phyloP scores from a whole-genome alignment of 2,797 vertebrate genomes.

The Trachurus trachurus region DNA sequence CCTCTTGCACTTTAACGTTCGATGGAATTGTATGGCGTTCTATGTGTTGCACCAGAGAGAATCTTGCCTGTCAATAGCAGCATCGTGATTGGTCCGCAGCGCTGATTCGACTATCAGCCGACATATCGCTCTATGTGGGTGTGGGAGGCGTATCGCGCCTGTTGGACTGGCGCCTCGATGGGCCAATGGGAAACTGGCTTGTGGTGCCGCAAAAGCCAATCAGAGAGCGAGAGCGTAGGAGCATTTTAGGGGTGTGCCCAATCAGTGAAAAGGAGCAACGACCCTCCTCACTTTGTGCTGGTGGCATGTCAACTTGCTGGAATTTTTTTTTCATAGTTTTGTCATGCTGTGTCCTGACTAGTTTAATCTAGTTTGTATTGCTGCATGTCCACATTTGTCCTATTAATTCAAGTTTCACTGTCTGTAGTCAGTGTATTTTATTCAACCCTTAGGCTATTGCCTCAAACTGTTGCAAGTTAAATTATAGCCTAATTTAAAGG shows the following conservation, averaged over 20 bases:
- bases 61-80: conserved; percentile 46
- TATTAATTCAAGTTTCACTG: background rate
- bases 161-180: conserved; percentile 42
- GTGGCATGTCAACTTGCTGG: conserved; percentile 3
- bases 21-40: rapidly evolving
- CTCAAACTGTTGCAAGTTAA: background rate
- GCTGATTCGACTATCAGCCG: conserved; percentile 88
- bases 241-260: conserved; percentile 81
- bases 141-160: background rate
- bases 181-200: background rate
- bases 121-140: conserved; percentile 68
- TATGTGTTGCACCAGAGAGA: background rate
- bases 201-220: conserved; percentile 51
- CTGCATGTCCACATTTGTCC: rapidly evolving
- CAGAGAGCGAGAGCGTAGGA: background rate
- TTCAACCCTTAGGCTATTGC: background rate
- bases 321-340: background rate
- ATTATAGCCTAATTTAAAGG: background rate
- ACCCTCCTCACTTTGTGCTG: conserved; percentile 34
- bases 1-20: conserved; percentile 29
- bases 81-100: conserved; percentile 67
- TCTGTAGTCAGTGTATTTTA: background rate
- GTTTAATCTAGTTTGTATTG: background rate
- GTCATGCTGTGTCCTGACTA: background rate
- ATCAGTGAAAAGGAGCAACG: conserved; percentile 54